Percentiles rank a stretch among this genome's conserved stretches.
These are phyloP conservation scores for Rallus crepitans DNA, from an alignment of 2,797 vertebrate genomes.

Conservation along the genomic window DNA sequence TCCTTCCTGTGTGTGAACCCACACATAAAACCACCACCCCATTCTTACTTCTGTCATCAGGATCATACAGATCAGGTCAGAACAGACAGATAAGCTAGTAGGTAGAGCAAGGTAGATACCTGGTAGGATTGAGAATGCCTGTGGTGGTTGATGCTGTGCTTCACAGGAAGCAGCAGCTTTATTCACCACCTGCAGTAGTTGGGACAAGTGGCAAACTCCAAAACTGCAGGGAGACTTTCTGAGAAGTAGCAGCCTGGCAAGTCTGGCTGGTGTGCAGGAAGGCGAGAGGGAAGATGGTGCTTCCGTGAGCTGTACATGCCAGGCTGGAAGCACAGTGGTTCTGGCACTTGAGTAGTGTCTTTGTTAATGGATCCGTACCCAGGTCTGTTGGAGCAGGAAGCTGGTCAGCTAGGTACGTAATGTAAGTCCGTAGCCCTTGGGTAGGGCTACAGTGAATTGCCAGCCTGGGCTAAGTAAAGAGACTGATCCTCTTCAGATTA, in stretches of 20 bases:
- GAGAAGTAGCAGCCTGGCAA: not conserved
- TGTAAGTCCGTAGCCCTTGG: not conserved
- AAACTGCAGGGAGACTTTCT: not conserved
- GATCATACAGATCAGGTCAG: not conserved
- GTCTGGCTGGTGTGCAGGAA: not conserved
- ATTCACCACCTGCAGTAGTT: not conserved
- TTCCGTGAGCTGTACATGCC: accelerated
- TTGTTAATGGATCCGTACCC: not conserved
- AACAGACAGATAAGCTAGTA: not conserved
- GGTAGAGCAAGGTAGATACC: not conserved
- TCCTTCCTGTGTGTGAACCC: not conserved
- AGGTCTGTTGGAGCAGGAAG: not conserved
- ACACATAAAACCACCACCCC: not conserved
- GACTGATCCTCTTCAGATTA: not conserved
- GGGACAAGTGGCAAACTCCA: accelerated
- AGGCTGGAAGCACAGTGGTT: not conserved
- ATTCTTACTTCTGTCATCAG: not conserved
- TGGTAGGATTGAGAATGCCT: not conserved
- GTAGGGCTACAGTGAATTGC: not conserved
- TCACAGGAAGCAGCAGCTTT: not conserved
- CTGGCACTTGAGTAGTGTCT: not conserved
- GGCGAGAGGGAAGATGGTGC: not conserved
- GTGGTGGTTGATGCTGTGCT: not conserved
- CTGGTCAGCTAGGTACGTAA: not conserved
- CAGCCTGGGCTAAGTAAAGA: not conserved